These are phyloP conservation scores for Cossypha niveicapilla DNA, from an alignment of 2,797 vertebrate species.

Conservation along the genomic window DNA sequence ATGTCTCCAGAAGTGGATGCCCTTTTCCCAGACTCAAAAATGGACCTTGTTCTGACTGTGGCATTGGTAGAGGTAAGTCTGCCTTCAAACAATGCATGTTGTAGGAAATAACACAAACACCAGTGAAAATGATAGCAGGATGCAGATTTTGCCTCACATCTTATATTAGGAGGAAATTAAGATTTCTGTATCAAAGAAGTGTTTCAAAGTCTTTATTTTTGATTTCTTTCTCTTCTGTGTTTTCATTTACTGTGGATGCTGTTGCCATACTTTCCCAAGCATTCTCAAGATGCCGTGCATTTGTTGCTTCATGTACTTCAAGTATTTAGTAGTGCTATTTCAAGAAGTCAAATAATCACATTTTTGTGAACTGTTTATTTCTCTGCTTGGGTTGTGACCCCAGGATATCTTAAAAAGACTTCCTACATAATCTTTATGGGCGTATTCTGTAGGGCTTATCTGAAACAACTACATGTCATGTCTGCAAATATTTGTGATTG, in stretches of 20 bases:
- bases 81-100: not conserved
- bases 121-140: not conserved
- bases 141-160: not conserved
- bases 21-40: slow-evolving; percentile 84
- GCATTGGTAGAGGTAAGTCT: slow-evolving; percentile 88
- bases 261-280: not conserved
- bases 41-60: slow-evolving; percentile 86
- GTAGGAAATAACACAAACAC: not conserved
- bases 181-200: not conserved
- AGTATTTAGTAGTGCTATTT: not conserved
- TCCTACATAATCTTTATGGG: not conserved
- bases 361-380: not conserved
- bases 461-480: not conserved
- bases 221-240: not conserved
- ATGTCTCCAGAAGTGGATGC: slow-evolving; percentile 91
- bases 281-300: not conserved
- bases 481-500: not conserved
- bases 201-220: not conserved
- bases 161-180: not conserved
- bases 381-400: not conserved
- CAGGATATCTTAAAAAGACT: not conserved
- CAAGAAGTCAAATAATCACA: not conserved
- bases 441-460: not conserved
- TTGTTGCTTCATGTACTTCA: not conserved
- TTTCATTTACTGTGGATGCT: not conserved